phyloP scores from a whole-genome alignment of 2,888 invertebrate genomes.

The Macaria liturata region DNA sequence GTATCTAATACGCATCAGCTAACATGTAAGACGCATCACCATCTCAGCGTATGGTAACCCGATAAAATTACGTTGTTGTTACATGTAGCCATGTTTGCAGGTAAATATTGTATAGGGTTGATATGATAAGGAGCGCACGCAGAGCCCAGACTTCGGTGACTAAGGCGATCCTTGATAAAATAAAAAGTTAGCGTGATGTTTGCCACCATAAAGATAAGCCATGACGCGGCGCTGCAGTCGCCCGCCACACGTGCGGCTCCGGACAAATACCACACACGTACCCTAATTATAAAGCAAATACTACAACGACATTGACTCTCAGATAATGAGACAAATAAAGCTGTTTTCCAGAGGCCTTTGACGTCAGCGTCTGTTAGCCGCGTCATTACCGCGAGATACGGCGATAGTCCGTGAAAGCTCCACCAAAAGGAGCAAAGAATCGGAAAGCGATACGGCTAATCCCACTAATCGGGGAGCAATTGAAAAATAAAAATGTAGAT shows the following conservation, averaged over 20 bases:
- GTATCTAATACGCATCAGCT: too few species aligned
- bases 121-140: conserved; percentile 62
- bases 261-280: conserved; percentile 57
- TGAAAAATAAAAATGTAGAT: conserved; percentile 85
- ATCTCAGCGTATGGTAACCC: conserved; percentile 26
- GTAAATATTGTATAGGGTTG: conserved; percentile 70
- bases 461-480: conserved; percentile 83
- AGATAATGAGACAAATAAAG: conserved; percentile 58
- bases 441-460: conserved; percentile 81
- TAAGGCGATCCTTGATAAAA: conserved; percentile 71
- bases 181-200: conserved; percentile 67
- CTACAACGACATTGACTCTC: conserved; percentile 64
- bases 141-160: conserved; percentile 61
- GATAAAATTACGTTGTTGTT: conserved; percentile 46
- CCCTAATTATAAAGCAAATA: conserved; percentile 70
- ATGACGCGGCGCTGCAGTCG: conserved; percentile 58
- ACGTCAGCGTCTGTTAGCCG: conserved; percentile 38
- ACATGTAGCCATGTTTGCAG: conserved; percentile 52
- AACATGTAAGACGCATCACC: background rate
- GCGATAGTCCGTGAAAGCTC: conserved; percentile 69
- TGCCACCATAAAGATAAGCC: conserved; percentile 75
- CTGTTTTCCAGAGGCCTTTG: conserved; percentile 45
- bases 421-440: conserved; percentile 79
- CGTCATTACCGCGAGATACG: conserved; percentile 29
- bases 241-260: conserved; percentile 65